Base-by-base conservation (phyloP, 2,888 invertebrate species). In the Ectobius pallidus region DNA sequence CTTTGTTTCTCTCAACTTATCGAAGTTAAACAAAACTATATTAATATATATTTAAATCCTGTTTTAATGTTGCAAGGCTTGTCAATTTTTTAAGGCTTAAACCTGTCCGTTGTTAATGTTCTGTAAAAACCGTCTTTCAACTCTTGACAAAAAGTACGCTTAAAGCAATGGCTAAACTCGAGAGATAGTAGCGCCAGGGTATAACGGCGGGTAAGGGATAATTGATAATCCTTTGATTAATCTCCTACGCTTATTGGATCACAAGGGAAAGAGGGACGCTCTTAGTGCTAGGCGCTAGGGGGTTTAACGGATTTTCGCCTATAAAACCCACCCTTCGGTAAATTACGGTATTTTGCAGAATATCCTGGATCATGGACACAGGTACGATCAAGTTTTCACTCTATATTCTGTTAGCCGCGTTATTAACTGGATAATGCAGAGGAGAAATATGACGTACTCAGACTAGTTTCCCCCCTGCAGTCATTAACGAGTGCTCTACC, bases 181-280 rank as follows among this genome's bases (percentile, higher is more conserved):
- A 25, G 42, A 44, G 25, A 65, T 65, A 46, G 27, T n/a, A 58
- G 58, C 58, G n/a, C 30, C n/a, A 30, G 30, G n/a, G 20, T 30
- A 58, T n/a, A 30, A 30, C 65, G 65, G 65, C 65, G 42, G n/a
- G 65, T 46, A n/a, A 27, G 46, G 63, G 65, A 65, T 65, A 70
- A 61, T 70, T 74, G 72, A 69, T 74, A 74, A 74, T 72, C 74
- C 72, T 65, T 69, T 72, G 74, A 74, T 74, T 74, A 74, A 72
- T 72, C 74, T 72, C 16, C 62, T 20, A 32, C 61, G 72, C 67
- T 72, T 74, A 70, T 70, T 74, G 74, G 74, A 73, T 70, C 70
- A 44, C 30, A 46, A 65, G 27, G 55, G 34, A 32, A 46, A 44
- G 72, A 34, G 34, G 30, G n/a, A 14, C n/a, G 58, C 3, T 27